Evolutionary conservation across 1,140 invertebrate genomes (phyloP).

Genomic region (Homarus americanus): DNA sequence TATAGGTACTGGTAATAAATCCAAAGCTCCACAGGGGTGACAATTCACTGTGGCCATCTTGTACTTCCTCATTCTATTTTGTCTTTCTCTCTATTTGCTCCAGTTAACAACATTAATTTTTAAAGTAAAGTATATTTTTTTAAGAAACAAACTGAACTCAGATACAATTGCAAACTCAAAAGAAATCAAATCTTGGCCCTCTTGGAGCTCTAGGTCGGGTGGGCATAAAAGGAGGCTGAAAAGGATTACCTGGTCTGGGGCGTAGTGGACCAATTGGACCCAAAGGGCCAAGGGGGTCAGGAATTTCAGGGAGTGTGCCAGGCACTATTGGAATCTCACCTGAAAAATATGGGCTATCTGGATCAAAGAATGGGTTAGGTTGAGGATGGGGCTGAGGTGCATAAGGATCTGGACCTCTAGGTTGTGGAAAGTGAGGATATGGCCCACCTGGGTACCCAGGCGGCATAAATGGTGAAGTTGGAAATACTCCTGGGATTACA

Average conservation of each 20-base stretch:
- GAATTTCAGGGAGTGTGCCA: constrained; percentile 45
- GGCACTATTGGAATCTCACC: constrained; percentile 64
- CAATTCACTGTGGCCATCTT: too few relatives aligned
- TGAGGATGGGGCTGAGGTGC: constrained; percentile 54
- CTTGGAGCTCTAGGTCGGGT: background rate
- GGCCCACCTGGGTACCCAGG: constrained; percentile 25
- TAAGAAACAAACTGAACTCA: background rate
- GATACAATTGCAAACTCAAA: constrained; percentile 4
- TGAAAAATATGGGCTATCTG: constrained; percentile 71
- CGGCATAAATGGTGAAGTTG: constrained; percentile 40
- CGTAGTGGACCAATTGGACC: constrained; percentile 26
- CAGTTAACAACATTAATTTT: too few relatives aligned
- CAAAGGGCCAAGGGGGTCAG: constrained; percentile 56
- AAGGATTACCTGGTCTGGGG: constrained; percentile 28
- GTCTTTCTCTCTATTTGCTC: too few relatives aligned
- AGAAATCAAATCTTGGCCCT: constrained; percentile 61
- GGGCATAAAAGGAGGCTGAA: constrained; percentile 1
- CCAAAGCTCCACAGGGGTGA: too few relatives aligned
- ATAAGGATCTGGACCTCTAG: constrained; percentile 56
- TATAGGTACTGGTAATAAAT: too few relatives aligned
- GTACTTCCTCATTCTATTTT: too few relatives aligned
- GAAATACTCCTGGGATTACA: constrained; percentile 59
- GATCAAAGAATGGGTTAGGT: constrained; percentile 71
- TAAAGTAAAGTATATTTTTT: too few relatives aligned
- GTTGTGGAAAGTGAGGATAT: constrained; percentile 44